Conservation (phyloP, 2,888 invertebrate genomes). For the Adelognathus sp. region DNA sequence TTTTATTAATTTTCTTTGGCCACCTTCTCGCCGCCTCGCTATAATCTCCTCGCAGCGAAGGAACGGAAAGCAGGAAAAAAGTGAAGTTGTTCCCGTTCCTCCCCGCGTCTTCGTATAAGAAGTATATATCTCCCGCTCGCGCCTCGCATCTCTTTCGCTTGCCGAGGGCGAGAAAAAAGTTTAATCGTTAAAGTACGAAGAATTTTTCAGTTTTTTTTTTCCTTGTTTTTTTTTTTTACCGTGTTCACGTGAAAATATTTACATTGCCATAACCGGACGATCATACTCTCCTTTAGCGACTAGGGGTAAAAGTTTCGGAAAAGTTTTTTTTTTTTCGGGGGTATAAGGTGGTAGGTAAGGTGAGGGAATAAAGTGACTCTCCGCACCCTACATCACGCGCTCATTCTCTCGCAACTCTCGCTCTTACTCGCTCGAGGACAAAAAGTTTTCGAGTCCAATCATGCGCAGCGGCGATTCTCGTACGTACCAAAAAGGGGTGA, state of each 20-base stretch:
- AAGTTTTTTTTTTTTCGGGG: no score
- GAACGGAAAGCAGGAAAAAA: conserved; percentile 56
- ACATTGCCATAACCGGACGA: conserved; percentile 56
- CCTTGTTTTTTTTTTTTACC: no score
- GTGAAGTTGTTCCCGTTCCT: conserved; percentile 56
- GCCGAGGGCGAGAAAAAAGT: conserved; percentile 55
- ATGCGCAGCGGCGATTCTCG: conserved; percentile 67
- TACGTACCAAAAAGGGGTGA: conserved; percentile 66
- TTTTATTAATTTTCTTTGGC: conserved; percentile 11
- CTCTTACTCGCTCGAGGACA: conserved; percentile 59
- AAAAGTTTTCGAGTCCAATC: conserved; percentile 59
- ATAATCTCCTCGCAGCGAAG: conserved; percentile 32
- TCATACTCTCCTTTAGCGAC: conserved; percentile 59
- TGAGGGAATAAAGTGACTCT: conserved; percentile 40
- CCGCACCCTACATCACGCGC: conserved; percentile 1
- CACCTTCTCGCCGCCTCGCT: conserved; percentile 15
- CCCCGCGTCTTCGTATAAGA: no score
- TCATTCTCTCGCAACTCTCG: conserved; percentile 3
- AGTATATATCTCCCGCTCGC: no score
- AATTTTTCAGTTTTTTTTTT: no score
- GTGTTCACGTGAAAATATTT: conserved; percentile 61
- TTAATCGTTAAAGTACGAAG: conserved; percentile 61
- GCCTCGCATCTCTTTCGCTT: conserved; percentile 48
- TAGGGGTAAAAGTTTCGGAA: conserved; percentile 60
- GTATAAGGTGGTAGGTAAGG: conserved; percentile 4